Evolutionary conservation across 2,888 invertebrate species (phyloP), one percentile per base, ranked within the genome.

Genomic region (Caenorhabditis wallacei): DNA sequence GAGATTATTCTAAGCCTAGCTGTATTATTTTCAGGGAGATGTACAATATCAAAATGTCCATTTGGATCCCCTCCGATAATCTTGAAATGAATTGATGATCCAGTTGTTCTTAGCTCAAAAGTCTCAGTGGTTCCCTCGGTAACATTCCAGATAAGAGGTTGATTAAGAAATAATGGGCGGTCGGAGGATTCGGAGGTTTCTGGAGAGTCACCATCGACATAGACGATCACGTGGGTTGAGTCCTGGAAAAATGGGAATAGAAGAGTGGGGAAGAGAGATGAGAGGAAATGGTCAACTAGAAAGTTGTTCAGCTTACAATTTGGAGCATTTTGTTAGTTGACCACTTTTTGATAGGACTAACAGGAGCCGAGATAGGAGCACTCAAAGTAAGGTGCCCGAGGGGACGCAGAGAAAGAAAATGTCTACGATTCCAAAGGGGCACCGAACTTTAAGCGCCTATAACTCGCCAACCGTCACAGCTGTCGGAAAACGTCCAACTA

Each of bases 131-230:
- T 79, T 57, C 69, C 81, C 76, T 87, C 87, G 10, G 82, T 85
- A 37, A 88, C 79, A 57, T 84, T 88, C 88, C 88, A 88, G 51
- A 74, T 63, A 61, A 86, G 69, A 48, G 84, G 85, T 51, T 76
- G 56, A n/a, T 53, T 71, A 20, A 78, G 57, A 64, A 87, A 75
- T n/a, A 54, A 53, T n/a, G 87, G 87, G 18, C 46, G 46, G 7
- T 48, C 26, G 11, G 76, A 51, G 22, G 82, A 78, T 10, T 79
- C 63, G 24, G 82, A 68, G 8, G 46, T 57, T 24, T 20, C 10
- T 1, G 40, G 51, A 43, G 80, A 53, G 10, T 48, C 70, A 11
- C 79, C 68, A 5, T 82, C 84, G 7, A 86, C 76, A 37, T 69
- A 82, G 26, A 86, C 76, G 20, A 80, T 57, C 18, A 84, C 82